These are phyloP conservation scores for Eilema depressum DNA, from an alignment of 2,888 invertebrate genomes.

Conservation along the genomic window DNA sequence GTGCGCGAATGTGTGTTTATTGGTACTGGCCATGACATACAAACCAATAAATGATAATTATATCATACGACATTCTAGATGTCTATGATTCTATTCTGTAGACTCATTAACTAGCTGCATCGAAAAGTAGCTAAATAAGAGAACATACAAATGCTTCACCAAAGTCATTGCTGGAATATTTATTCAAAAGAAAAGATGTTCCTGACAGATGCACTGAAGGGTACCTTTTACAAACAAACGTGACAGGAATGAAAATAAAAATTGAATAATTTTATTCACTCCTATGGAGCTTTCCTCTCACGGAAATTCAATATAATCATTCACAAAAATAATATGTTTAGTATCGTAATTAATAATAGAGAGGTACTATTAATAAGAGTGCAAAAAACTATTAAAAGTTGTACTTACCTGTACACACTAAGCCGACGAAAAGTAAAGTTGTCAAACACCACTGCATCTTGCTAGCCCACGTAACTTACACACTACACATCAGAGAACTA, in stretches of 20 bases:
- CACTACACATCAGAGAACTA: conserved; percentile 60
- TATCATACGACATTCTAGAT: not conserved
- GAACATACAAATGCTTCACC: not conserved
- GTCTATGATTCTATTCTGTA: not conserved
- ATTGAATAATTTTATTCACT: conserved; percentile 33
- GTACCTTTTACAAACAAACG: conserved; percentile 55
- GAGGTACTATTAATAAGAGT: not conserved
- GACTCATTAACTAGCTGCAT: not conserved
- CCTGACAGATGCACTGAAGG: conserved; percentile 38
- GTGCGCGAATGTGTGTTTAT: not conserved
- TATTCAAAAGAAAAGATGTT: conserved; percentile 15
- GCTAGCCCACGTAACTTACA: conserved; percentile 60
- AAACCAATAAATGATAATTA: not conserved
- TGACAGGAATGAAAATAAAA: conserved; percentile 58
- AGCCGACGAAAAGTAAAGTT: conserved; percentile 62
- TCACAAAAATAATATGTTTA: not conserved
- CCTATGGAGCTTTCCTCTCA: not conserved
- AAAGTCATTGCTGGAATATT: not conserved
- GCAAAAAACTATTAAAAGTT: conserved; percentile 24
- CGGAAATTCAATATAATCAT: not conserved
- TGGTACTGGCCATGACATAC: not conserved
- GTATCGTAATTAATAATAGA: not conserved
- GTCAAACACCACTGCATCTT: conserved; percentile 73
- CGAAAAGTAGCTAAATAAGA: too few relatives aligned
- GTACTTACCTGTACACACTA: conserved; percentile 65